Evolutionary conservation across 2,113 vertebrate genomes (phyloP).

Genomic region (Gambusia holbrooki): DNA sequence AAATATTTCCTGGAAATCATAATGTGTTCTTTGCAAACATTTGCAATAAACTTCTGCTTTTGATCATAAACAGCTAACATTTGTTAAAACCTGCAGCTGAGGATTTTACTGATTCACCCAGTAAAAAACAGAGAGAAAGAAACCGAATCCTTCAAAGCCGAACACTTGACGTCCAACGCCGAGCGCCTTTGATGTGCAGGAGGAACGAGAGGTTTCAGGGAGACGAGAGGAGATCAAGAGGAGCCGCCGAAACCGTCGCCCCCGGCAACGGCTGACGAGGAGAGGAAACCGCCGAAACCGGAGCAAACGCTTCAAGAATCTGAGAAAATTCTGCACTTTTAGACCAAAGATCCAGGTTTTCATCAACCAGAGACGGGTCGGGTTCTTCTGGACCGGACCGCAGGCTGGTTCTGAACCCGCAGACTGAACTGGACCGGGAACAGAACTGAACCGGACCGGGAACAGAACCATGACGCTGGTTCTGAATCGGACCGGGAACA

Average conservation of each 20-base stretch:
- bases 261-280: conserved; percentile 20
- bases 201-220: conserved; percentile 19
- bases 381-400: no score
- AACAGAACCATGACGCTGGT: no score
- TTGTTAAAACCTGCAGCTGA: not conserved
- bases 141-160: conserved; percentile 19
- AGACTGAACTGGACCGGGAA: no score
- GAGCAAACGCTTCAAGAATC: not conserved
- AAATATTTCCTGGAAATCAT: not conserved
- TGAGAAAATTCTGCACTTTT: not conserved
- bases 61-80: not conserved
- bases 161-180: conserved; percentile 14
- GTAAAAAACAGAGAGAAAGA: conserved; percentile 3
- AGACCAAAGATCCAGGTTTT: not conserved
- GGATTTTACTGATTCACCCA: not conserved
- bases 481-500: no score
- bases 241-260: conserved; percentile 21
- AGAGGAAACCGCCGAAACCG: not conserved
- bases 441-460: no score
- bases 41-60: not conserved
- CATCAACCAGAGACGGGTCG: no score
- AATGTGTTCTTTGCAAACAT: not conserved
- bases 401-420: no score
- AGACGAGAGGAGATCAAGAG: conserved; percentile 49
- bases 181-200: conserved; percentile 35